A percentile compares a stretch with the other conserved stretches of the same genome.
Conservation (phyloP, 2,113 vertebrate species). For the Rhinogobius similis region DNA sequence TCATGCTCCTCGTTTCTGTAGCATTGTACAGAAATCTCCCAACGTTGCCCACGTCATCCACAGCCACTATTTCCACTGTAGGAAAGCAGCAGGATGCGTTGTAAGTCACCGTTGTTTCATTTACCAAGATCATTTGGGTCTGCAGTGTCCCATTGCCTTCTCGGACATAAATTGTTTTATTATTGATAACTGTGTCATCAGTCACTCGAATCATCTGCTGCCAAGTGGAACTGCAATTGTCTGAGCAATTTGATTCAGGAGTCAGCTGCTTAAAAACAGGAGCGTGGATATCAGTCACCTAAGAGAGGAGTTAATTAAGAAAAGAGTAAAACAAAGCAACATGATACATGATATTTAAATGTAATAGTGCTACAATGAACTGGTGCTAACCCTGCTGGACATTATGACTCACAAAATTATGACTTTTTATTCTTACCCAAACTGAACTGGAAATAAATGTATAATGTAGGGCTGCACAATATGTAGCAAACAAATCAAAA, state of each 20-base stretch:
- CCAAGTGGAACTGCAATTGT: constrained; percentile 48
- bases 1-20: background rate
- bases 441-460: too few relatives aligned
- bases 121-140: constrained; percentile 21
- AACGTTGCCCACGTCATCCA: constrained; percentile 68
- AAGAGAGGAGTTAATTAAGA: background rate
- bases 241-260: constrained; percentile 37
- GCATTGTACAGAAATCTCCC: constrained; percentile 48
- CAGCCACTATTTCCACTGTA: constrained; percentile 52
- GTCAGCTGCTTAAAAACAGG: constrained; percentile 38
- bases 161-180: constrained; percentile 35
- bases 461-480: too few relatives aligned
- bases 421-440: too few relatives aligned
- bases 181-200: constrained; percentile 44
- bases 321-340: too few relatives aligned
- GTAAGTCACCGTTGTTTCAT: constrained; percentile 53
- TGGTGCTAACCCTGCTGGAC: too few relatives aligned
- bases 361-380: too few relatives aligned
- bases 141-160: constrained; percentile 58
- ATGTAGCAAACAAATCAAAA: too few relatives aligned
- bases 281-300: background rate
- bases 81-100: constrained; percentile 56
- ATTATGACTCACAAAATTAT: too few relatives aligned
- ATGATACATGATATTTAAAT: too few relatives aligned
- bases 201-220: constrained; percentile 35